Percentiles rank a stretch among this genome's conserved stretches.
These are phyloP conservation scores for Galaxea fascicularis DNA, from an alignment of 92 coral and sea anemone genomes.

Conservation along the genomic window DNA sequence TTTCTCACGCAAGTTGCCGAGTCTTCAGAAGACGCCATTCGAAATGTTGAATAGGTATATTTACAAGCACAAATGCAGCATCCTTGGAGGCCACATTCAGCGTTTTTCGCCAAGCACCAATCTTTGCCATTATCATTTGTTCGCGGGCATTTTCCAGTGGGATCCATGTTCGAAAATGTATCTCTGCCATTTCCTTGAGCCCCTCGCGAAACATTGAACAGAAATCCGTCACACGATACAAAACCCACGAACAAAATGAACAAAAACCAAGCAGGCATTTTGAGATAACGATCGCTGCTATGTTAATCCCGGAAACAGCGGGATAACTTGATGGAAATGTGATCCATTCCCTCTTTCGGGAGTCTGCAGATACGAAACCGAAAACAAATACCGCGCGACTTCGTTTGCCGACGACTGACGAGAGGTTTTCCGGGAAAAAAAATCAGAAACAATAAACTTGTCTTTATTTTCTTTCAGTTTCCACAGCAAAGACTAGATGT, in stretches of 20 bases:
- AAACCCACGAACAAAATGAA: neutral
- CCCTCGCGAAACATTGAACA: constrained; percentile 29
- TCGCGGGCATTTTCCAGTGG: constrained; percentile 15
- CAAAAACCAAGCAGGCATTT: constrained; percentile 10
- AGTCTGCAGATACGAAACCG: constrained; percentile 20
- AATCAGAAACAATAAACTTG: too few species aligned
- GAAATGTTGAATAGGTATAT: constrained; percentile 16
- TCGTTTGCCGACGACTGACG: neutral
- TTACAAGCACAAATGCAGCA: constrained; percentile 33
- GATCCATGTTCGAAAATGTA: constrained; percentile 29
- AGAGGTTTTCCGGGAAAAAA: neutral
- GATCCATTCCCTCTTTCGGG: constrained; percentile 25
- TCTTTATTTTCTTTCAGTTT: too few species aligned
- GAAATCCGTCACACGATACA: constrained; percentile 11
- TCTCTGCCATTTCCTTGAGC: neutral
- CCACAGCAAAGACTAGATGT: too few species aligned
- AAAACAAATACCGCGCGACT: neutral
- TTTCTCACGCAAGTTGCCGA: constrained; percentile 14
- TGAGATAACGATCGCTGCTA: neutral
- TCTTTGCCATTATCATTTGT: constrained; percentile 3
- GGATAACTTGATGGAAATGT: neutral
- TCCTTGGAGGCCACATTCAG: constrained; percentile 14
- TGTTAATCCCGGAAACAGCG: neutral
- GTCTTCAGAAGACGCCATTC: neutral
- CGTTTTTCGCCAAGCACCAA: constrained; percentile 24